Evolutionary conservation across 2,113 vertebrate species (phyloP), one percentile per base, ranked within the genome.

Genomic region (Acrocephalus arundinaceus): DNA sequence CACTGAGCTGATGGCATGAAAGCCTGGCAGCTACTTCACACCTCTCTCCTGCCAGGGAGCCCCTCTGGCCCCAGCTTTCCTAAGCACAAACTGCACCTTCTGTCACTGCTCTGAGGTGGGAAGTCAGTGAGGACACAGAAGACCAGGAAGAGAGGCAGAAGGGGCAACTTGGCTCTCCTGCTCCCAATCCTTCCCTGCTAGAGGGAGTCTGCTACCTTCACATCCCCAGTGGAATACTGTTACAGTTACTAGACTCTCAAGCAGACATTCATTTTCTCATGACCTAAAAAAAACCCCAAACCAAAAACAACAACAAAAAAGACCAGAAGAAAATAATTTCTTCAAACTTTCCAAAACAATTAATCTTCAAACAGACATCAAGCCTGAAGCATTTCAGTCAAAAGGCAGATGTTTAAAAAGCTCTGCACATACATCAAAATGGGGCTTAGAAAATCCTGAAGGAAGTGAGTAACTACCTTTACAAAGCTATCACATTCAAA

Each of bases 271-370:
- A 13, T 83, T 76, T 88, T 88, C 63, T 79, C 55, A 48, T 74
- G 75, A 85, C 62, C 45, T 80, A 79, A 70, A 76, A 75, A 35
- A 75, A 46, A 8, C 3, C 33, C 33, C 12, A 55, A 68, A 21
- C 20, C 16, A 52, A 48, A 41, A 55, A 55, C 24, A 75, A 15
- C 33, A 75, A 45, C 43, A 45, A 39, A 33, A 61, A 61, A 35
- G 3, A 87, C 20, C 18, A 86, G 37, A 61, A 81, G 23, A 92
- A 62, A 85, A 86, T 0, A 73, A 71, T 85, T 76, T 59, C 43
- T 89, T 83, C 74, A 71, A 71, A 70, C 68, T 94, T 91, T 91
- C 71, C 49, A 67, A 85, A 85, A 88, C 33, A 93, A 93, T 87
- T 93, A 80, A 66, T 76, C 75, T 95, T 93, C 90, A 96, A 93